Conservation (phyloP, 1,140 invertebrate species). For the Cepaea nemoralis region DNA sequence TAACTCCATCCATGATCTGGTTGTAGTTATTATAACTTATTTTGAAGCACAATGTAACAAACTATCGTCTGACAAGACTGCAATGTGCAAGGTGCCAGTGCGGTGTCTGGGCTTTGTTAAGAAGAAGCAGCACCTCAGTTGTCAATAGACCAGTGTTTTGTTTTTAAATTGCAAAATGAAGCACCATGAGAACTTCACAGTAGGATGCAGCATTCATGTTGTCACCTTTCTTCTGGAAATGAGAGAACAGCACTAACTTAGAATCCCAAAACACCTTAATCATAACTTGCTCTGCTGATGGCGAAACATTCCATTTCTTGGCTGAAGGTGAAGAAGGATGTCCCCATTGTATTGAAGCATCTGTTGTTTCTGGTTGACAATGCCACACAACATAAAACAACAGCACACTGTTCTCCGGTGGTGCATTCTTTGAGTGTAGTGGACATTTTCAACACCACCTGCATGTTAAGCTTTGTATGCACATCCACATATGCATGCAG, state of each 20-base stretch:
- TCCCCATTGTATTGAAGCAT: not conserved
- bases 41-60: no score
- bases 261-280: not conserved
- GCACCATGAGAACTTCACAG: not conserved
- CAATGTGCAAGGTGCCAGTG: no score
- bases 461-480: no score
- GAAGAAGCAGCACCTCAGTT: not conserved
- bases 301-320: not conserved
- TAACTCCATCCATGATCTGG: no score
- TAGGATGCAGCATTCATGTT: conserved; percentile 5
- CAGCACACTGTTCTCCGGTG: no score
- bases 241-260: not conserved
- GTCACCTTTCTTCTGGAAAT: conserved; percentile 12
- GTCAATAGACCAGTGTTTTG: not conserved
- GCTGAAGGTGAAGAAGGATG: not conserved
- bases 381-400: no score
- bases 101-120: no score
- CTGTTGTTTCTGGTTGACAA: not conserved
- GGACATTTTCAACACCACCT: no score
- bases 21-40: no score
- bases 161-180: not conserved
- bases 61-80: no score
- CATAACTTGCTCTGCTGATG: conserved; percentile 4
- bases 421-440: no score
- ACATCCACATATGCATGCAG: no score